Base-by-base conservation (phyloP, 1,140 invertebrate species). In the Grapholita molesta region DNA sequence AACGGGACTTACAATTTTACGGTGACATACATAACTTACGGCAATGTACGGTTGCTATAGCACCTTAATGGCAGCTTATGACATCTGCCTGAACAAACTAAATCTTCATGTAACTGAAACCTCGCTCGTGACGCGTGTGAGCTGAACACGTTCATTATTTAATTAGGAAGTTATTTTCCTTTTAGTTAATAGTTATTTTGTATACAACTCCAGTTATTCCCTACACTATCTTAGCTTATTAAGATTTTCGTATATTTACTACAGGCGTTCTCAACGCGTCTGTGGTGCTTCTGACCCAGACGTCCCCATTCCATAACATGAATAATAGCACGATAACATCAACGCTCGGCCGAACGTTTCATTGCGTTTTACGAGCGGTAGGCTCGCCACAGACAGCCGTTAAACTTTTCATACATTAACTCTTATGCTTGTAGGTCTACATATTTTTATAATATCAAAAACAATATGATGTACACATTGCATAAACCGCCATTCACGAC, bases 221-320 rank as follows among this genome's bases (percentile, higher is more conserved):
- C 38, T 15, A 18, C 4, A 7, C 15, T 42, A 15, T 5, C 38
- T 18, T 48, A 48, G 5, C 38, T 15, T 8, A 48, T 38, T 12
- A 48, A 48, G 12, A 5, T n/a, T 48, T 48, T 48, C 21, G 42
- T 48, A 48, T 48, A 48, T 48, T n/a, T n/a, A n/a, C n/a, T 8
- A 42, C 38, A 48, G 38, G 15, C 15, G 30, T 25, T 28, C 55
- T 28, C 55, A 3, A 35, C 12, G 53, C 11, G 55, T 28, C 24
- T n/a, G 21, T 57, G 25, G 55, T 61, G 55, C 24, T 9, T 57
- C 23, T 61, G 72, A 68, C 71, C 70, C 75, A 75, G 78, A 77
- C 82, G 76, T 78, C 76, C 79, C 72, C 78, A 74, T 82, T 83
- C 72, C 76, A 75, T 76, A 76, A 71, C 77, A 81, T 78, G 79